These are phyloP conservation scores for Bombyx mandarina DNA, from an alignment of 1,140 invertebrate species.

Conservation along the genomic window DNA sequence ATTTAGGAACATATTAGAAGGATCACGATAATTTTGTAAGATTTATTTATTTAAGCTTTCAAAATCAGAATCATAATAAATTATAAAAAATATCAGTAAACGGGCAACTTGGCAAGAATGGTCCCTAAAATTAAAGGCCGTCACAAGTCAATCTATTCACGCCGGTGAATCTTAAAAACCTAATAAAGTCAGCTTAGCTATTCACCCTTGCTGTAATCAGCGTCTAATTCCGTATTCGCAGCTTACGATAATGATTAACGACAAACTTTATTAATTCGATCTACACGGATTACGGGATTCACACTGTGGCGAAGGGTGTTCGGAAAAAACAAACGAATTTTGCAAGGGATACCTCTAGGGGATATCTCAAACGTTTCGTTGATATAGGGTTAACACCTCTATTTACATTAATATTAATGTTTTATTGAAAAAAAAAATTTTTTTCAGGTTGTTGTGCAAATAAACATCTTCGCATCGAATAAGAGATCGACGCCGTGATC, in stretches of 20 bases:
- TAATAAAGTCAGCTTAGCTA: conserved; percentile 54
- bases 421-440: no score
- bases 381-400: no score
- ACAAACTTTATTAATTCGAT: conserved; percentile 68
- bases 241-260: conserved; percentile 68
- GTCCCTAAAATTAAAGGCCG: background rate
- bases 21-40: no score
- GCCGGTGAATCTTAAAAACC: conserved; percentile 37
- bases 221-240: conserved; percentile 63
- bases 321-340: conserved; percentile 65
- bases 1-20: no score
- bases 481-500: no score
- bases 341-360: conserved; percentile 38
- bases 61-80: no score
- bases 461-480: no score
- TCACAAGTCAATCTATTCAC: no score
- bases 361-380: background rate
- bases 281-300: conserved; percentile 53
- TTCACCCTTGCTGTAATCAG: conserved; percentile 59
- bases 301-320: conserved; percentile 33
- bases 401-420: no score
- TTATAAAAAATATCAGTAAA: no score
- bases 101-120: background rate
- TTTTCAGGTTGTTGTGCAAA: no score
- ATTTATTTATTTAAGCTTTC: no score